A percentile compares a stretch with the other conserved stretches of the same genome.
Evolutionary conservation across 2,888 invertebrate species (phyloP).

Genomic region (Taenaris catops): DNA sequence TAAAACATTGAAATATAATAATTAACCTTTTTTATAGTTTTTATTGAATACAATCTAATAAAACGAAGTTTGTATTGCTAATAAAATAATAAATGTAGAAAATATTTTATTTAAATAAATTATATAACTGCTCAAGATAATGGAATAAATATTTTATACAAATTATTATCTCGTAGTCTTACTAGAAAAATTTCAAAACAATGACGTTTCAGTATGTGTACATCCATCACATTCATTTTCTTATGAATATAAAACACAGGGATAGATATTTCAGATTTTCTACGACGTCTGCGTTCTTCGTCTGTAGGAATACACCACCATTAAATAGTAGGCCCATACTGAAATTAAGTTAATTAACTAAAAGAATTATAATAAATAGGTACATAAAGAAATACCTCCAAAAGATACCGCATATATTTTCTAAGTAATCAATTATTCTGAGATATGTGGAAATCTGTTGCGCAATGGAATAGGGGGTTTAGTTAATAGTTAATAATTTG

Average conservation of each 20-base stretch:
- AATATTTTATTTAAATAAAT: no score
- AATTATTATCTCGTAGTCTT: no score
- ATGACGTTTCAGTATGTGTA: no score
- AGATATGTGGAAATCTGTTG: constrained; percentile 3
- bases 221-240: constrained; percentile 6
- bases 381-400: constrained; percentile 14
- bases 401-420: constrained; percentile 9
- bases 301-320: constrained; percentile 51
- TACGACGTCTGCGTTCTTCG: constrained; percentile 19
- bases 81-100: no score
- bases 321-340: constrained; percentile 57
- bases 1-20: no score
- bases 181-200: background rate
- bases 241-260: constrained; percentile 5
- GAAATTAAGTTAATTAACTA: no score
- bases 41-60: no score
- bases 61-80: no score
- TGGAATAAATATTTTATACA: no score
- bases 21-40: no score
- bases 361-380: constrained; percentile 22
- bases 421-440: constrained; percentile 10
- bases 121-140: no score
- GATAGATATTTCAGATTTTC: constrained; percentile 9
- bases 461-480: constrained; percentile 7
- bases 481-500: constrained; percentile 20